phyloP scores from a whole-genome alignment of 2,797 vertebrate genomes.

The Enteromius paludinosus region DNA sequence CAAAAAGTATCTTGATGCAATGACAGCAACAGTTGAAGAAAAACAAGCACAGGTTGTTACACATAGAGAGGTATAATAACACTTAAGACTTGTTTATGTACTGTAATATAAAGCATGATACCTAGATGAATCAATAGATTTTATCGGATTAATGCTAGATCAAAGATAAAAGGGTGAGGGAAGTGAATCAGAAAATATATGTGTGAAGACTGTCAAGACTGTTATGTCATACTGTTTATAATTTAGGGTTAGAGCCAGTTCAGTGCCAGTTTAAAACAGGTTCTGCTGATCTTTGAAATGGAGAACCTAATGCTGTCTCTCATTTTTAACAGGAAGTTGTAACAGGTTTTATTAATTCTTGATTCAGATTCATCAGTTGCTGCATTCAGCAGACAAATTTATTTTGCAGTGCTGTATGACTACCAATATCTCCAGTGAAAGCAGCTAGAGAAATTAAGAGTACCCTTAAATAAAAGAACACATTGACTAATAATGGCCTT shows the following conservation, averaged over 20 bases:
- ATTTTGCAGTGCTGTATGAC: background rate
- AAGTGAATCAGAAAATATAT: constrained; percentile 8
- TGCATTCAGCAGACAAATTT: background rate
- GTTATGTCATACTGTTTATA: constrained; percentile 8
- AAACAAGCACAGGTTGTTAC: background rate
- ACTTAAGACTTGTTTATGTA: background rate
- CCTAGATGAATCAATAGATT: background rate
- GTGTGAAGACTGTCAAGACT: background rate
- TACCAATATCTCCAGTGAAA: background rate
- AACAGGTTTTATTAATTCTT: background rate
- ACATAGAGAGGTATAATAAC: background rate
- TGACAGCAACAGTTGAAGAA: background rate
- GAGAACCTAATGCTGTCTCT: constrained; percentile 2
- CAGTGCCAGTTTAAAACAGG: constrained; percentile 23
- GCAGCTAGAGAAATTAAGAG: background rate
- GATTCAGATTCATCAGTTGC: background rate
- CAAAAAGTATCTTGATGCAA: background rate
- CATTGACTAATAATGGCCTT: background rate
- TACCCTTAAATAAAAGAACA: background rate
- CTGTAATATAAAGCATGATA: background rate
- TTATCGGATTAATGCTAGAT: background rate
- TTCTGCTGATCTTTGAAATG: constrained; percentile 35
- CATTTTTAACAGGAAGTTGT: constrained; percentile 4
- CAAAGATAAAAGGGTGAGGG: background rate
- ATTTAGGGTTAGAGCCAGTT: background rate